phyloP scores from a whole-genome alignment of 1,140 invertebrate species.

The Aporrectodea caliginosa region DNA sequence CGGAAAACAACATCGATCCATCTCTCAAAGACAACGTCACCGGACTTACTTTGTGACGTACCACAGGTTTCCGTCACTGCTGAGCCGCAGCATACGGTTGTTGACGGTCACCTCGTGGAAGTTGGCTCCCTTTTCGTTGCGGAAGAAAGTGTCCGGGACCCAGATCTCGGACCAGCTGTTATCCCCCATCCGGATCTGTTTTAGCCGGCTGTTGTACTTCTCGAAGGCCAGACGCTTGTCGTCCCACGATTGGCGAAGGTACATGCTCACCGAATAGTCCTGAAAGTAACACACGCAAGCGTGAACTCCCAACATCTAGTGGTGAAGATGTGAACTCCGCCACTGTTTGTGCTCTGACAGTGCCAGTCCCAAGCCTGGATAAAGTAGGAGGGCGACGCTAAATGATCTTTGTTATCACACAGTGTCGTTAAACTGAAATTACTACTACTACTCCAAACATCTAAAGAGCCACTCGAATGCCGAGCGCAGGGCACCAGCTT shows the following conservation, averaged over 20 bases:
- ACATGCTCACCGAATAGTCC: conserved; percentile 53
- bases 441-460: too few species aligned
- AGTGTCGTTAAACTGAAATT: too few species aligned
- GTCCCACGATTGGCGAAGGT: conserved; percentile 51
- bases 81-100: conserved; percentile 51
- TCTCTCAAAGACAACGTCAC: not conserved
- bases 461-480: too few species aligned
- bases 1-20: conserved; percentile 13
- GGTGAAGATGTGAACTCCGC: too few species aligned
- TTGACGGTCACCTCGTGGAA: conserved; percentile 56
- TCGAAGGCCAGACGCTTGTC: conserved; percentile 43
- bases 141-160: conserved; percentile 80
- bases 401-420: too few species aligned
- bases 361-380: too few species aligned
- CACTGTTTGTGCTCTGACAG: too few species aligned
- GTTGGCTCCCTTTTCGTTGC: conserved; percentile 63
- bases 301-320: too few species aligned
- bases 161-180: conserved; percentile 77
- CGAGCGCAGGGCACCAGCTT: too few species aligned
- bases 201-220: conserved; percentile 26
- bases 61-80: conserved; percentile 39
- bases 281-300: too few species aligned
- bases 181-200: conserved; percentile 65
- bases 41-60: conserved; percentile 45
- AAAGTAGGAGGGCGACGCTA: too few species aligned